A percentile compares a stretch with the other conserved stretches of the same genome.
phyloP scores from a whole-genome alignment of 2,888 invertebrate species.

The Hirtodrosophila duncani region DNA sequence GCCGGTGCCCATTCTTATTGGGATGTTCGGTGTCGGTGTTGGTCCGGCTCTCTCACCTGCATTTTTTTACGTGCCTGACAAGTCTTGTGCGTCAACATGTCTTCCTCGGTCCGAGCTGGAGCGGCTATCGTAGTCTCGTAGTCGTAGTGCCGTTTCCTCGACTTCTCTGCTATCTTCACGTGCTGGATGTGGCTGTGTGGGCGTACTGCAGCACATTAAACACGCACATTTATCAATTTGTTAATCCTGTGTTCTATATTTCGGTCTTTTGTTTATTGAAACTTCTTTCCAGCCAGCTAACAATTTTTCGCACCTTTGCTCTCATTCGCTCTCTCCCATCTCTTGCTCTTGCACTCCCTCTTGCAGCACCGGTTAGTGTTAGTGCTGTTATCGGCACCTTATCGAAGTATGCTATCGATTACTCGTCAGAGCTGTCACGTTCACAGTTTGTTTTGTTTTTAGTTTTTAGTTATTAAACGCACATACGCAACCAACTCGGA shows the following conservation, averaged over 20 bases:
- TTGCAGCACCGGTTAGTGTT: constrained; percentile 14
- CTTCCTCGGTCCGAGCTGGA: constrained; percentile 42
- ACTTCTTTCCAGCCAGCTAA: constrained; percentile 27
- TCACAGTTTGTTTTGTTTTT: neutral
- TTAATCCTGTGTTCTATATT: constrained; percentile 9
- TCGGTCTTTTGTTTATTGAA: constrained; percentile 36
- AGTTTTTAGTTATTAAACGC: neutral
- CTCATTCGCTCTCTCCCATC: constrained; percentile 21
- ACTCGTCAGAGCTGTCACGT: constrained; percentile 5
- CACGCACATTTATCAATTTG: constrained; percentile 34
- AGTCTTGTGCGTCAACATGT: constrained; percentile 79
- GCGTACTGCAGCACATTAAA: constrained; percentile 41
- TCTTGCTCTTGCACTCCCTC: constrained; percentile 6
- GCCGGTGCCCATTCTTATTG: neutral
- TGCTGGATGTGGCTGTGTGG: constrained; percentile 20
- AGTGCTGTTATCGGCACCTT: too few species aligned
- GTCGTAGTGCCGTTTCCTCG: constrained; percentile 26
- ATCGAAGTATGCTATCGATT: constrained; percentile 27
- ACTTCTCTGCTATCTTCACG: constrained; percentile 33
- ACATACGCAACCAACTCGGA: too few species aligned
- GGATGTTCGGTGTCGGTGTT: too few species aligned
- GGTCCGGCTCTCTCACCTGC: constrained; percentile 79
- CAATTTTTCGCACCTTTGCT: constrained; percentile 32
- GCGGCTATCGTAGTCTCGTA: constrained; percentile 10
- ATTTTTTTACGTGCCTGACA: constrained; percentile 79